Evolutionary conservation across 30 jellyfish, hydroid and myxozoan species (phyloP), one percentile per base, ranked within the genome.

Genomic region (Clytia hemisphaerica): DNA sequence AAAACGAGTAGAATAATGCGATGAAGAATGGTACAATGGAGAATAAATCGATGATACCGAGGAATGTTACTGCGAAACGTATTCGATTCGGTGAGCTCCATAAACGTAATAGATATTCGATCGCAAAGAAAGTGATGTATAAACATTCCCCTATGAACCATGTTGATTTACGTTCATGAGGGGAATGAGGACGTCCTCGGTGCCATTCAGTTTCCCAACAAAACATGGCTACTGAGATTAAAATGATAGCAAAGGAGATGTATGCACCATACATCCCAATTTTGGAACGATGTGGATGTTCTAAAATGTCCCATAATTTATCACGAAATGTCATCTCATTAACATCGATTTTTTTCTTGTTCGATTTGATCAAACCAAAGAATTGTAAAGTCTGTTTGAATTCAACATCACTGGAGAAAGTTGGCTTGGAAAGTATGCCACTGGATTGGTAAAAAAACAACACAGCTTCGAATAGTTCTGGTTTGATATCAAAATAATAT

Each of bases 401-500:
- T 24, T 33, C 76, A 15, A 48, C 47, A 22, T 85, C 73, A 0
- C 58, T 49, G 6, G 70, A 61, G 59, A 51, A 38, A 25, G 15
- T 65, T 28, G 95, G 88, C 31, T 58, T 60, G 2, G 95, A 71
- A 37, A 80, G 76, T 6, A 83, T 83, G 25, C 95, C 94, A 18
- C 60, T 70, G 5, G 94, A 72, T 64, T 82, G 94, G 51, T 82
- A 74, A 62, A 69, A 82, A 64, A 83, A 83, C 82, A 83, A 61
- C 45, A 83, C 75, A 1, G 95, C 92, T 42, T 83, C 82, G 46
- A 83, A 83, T 4, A 80, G 67, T 22, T 22, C 67, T 3, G 81
- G 73, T n/a, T 83, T 85, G 35, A 92, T 62, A 21, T 60, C 67
- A 48, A 83, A 83, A 14, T 51, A 40, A 44, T 58, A 69, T 19